These are phyloP conservation scores for Glossophaga mutica DNA, from an alignment of 2,797 vertebrate species.

Conservation along the genomic window DNA sequence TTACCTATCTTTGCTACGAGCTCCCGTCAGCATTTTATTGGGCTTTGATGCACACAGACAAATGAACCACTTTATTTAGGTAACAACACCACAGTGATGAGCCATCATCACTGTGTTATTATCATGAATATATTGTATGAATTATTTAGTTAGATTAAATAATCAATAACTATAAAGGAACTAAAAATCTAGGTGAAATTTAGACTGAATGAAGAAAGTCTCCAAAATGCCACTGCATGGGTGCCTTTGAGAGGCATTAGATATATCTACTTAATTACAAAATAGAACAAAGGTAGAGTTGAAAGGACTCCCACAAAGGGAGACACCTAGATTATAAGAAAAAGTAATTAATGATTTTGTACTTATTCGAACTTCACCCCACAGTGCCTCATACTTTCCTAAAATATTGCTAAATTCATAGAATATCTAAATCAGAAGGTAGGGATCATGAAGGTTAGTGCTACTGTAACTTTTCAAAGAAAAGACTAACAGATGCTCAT, in stretches of 20 bases:
- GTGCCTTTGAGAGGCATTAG: neutral
- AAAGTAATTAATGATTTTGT: neutral
- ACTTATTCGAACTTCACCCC: neutral
- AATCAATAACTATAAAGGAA: neutral
- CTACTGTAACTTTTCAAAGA: neutral
- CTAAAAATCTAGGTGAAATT: neutral
- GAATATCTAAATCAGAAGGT: neutral
- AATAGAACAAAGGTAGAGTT: neutral
- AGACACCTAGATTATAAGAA: neutral
- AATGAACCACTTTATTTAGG: neutral
- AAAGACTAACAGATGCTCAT: neutral
- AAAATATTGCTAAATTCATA: neutral
- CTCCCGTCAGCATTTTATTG: neutral
- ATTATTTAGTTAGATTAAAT: neutral
- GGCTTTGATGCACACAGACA: neutral
- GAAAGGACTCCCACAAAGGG: neutral
- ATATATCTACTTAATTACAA: neutral
- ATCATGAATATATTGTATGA: neutral
- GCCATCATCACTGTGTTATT: neutral
- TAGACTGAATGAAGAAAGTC: neutral
- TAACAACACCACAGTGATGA: neutral
- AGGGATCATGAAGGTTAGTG: neutral
- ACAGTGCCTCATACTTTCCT: neutral
- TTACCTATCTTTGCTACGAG: neutral
- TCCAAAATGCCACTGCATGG: neutral